Percentiles rank a stretch among this genome's conserved stretches.
These are phyloP conservation scores for Hydrophis major DNA, from an alignment of 2,797 vertebrate genomes.

Conservation along the genomic window DNA sequence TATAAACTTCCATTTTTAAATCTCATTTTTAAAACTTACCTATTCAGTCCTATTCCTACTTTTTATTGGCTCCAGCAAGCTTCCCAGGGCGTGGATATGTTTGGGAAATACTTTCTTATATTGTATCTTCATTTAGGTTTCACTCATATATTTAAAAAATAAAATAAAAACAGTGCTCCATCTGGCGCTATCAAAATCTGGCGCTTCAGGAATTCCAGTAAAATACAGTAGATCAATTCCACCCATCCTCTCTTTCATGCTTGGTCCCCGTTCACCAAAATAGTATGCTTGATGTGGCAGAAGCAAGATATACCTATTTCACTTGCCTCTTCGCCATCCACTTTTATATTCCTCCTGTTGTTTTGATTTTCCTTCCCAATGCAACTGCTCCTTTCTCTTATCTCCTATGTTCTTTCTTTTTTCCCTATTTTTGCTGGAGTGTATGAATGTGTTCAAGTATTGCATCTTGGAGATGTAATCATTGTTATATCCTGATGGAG, in stretches of 20 bases:
- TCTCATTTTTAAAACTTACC: not conserved
- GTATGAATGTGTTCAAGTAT: not conserved
- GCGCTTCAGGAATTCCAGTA: not conserved
- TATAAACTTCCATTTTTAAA: not conserved
- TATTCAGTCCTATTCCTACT: not conserved
- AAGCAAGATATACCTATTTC: not conserved
- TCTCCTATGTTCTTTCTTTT: not conserved
- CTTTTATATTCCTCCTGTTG: not conserved
- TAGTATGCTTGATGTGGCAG: not conserved
- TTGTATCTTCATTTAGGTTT: not conserved
- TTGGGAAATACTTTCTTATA: not conserved
- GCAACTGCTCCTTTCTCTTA: not conserved
- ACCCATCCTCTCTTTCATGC: not conserved
- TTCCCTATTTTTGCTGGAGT: not conserved
- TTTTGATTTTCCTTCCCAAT: not conserved
- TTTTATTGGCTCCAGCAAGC: not conserved
- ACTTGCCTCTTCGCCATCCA: not conserved
- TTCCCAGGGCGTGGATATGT: not conserved
- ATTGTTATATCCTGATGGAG: not conserved
- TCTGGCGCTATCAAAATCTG: not conserved
- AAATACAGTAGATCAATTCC: not conserved
- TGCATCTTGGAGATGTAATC: not conserved
- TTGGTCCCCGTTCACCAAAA: not conserved
- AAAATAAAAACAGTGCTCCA: not conserved
- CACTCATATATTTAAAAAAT: too few species aligned